These are phyloP conservation scores for Lasioglossum vierecki DNA, from an alignment of 2,888 invertebrate genomes.

Conservation along the genomic window DNA sequence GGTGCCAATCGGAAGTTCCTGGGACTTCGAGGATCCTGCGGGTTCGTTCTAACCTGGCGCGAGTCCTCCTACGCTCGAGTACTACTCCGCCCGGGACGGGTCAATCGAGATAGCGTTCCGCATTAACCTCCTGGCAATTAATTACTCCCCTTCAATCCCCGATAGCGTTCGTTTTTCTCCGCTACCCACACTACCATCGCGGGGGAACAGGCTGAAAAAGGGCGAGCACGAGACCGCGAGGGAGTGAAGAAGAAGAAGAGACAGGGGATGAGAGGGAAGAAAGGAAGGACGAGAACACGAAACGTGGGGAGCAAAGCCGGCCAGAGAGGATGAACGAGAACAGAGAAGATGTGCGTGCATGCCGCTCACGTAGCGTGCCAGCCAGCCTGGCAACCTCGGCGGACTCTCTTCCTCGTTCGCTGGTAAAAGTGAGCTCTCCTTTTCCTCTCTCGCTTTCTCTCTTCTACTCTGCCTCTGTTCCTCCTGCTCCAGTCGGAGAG, in stretches of 20 bases:
- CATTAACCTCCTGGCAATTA: constrained; percentile 61
- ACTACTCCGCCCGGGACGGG: constrained; percentile 35
- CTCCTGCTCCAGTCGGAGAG: constrained; percentile 48
- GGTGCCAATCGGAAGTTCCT: constrained; percentile 23
- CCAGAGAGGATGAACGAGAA: constrained; percentile 48
- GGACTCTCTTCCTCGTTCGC: constrained; percentile 53
- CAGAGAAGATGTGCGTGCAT: constrained; percentile 79
- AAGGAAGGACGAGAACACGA: constrained; percentile 45
- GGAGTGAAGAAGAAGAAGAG: constrained; percentile 37
- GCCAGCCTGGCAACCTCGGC: constrained; percentile 66
- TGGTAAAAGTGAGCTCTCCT: constrained; percentile 61
- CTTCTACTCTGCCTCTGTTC: constrained; percentile 31
- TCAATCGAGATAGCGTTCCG: constrained; percentile 62
- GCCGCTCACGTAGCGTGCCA: constrained; percentile 82
- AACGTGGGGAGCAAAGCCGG: constrained; percentile 49
- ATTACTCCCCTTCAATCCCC: constrained; percentile 50
- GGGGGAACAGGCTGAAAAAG: constrained; percentile 22
- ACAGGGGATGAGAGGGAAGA: constrained; percentile 49
- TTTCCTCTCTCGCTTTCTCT: constrained; percentile 40
- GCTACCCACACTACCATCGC: constrained; percentile 34
- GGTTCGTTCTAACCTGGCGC: neutral
- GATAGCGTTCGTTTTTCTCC: constrained; percentile 22
- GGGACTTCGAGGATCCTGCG: neutral
- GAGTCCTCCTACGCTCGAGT: constrained; percentile 51
- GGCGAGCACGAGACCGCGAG: constrained; percentile 33